Evolutionary conservation across 2,797 vertebrate genomes (phyloP), one percentile per base, ranked within the genome.

Genomic region (Anomalospiza imberbis): DNA sequence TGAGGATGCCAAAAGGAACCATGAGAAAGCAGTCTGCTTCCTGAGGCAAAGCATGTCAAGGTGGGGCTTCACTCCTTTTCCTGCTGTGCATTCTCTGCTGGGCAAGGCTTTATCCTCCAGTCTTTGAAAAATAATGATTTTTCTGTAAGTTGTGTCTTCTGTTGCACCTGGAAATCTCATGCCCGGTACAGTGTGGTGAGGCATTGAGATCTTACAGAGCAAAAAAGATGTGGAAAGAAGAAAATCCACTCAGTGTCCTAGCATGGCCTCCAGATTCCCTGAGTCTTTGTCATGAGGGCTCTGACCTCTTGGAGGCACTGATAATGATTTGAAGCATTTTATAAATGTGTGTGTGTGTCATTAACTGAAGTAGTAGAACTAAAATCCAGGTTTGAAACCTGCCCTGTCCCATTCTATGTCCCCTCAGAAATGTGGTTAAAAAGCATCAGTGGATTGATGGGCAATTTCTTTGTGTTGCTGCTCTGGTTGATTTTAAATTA

Each of bases 1-100:
- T 3, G 97, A 98, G 54, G 98, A 98, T 25, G 96, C 95, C 54
- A 96, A 67, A 91, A 97, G 40, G 67, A 98, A 95, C 91, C 98
- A 91, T 53, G 94, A 93, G 84, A 97, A 94, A 73, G 98, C 98
- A 15, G 96, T 98, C 36, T 96, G 80, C 89, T 98, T 98, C 97
- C 97, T 99, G 80, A 99, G 97, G 93, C 96, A 98, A 93, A 98
- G 98, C 60, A 94, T 98, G 80, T 97, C 97, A 84, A 99, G 98
- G 99, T 99, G 96, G 74, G 8, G 5, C 24, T 61, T 60, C 32
- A 17, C 29, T 66, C 17, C 51, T 61, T 61, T 24, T 48, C 40
- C 54, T 85, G 10, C 26, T 54, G 18, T 11, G 16, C 36, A 3
- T 44, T 26, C 14, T 60, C 54, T 68, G 44, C 18, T 77, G 31